Percentiles rank a stretch among this genome's conserved stretches.
Evolutionary conservation across 2,113 vertebrate genomes (phyloP).

Genomic region (Colossoma macropomum): DNA sequence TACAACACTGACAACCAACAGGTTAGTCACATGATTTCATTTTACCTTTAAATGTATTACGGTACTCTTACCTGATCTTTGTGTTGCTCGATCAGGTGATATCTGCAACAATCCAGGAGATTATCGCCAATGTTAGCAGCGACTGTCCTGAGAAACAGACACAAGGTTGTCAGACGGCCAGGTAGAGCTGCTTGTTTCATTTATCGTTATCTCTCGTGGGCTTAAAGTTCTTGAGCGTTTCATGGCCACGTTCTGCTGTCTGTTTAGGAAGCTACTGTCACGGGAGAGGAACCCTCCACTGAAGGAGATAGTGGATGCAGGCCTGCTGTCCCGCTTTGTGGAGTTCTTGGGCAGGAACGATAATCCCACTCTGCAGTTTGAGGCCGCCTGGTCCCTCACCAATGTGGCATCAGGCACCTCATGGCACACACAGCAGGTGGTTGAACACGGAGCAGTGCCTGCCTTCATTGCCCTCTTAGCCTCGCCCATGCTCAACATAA

Average conservation of each 20-base stretch:
- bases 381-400: constrained; percentile 93
- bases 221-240: not conserved
- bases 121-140: constrained; percentile 75
- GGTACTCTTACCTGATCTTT: constrained; percentile 9
- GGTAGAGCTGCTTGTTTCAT: constrained; percentile 71
- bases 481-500: constrained; percentile 85
- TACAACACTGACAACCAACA: constrained; percentile 51
- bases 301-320: constrained; percentile 79
- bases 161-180: constrained; percentile 83
- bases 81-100: constrained; percentile 66
- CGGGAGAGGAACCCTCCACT: constrained; percentile 83
- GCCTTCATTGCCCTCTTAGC: constrained; percentile 83
- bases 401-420: constrained; percentile 91
- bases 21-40: constrained; percentile 54
- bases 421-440: constrained; percentile 84
- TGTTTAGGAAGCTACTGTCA: constrained; percentile 76
- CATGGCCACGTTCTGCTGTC: not conserved
- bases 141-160: constrained; percentile 70
- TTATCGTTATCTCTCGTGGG: not conserved
- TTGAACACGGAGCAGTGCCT: constrained; percentile 85
- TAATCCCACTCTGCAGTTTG: constrained; percentile 83
- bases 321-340: constrained; percentile 84
- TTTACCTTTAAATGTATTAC: no score
- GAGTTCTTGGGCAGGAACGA: constrained; percentile 79
- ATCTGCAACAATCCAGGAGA: constrained; percentile 74